These are phyloP conservation scores for Chouioia cunea DNA, from an alignment of 2,888 invertebrate species.

Conservation along the genomic window DNA sequence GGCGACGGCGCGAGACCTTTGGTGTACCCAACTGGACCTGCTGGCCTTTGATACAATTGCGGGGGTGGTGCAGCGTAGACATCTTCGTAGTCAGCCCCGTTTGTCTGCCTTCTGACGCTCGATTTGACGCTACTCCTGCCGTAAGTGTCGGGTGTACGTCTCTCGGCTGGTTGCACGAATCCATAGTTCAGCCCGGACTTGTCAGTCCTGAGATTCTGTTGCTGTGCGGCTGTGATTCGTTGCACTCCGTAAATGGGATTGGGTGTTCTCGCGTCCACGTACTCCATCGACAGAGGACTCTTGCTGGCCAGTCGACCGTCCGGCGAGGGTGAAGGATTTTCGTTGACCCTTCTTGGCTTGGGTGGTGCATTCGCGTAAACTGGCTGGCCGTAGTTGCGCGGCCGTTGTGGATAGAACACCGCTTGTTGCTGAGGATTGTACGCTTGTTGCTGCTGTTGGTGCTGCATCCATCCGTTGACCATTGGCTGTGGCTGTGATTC, in stretches of 20 bases:
- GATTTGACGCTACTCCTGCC: conserved; percentile 70
- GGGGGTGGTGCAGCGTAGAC: conserved; percentile 71
- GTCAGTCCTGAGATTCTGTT: conserved; percentile 61
- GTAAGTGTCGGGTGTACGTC: conserved; percentile 87
- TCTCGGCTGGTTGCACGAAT: conserved; percentile 71
- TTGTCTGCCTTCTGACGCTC: conserved; percentile 59
- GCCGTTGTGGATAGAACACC: conserved; percentile 51
- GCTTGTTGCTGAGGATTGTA: conserved; percentile 47
- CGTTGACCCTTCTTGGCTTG: conserved; percentile 85
- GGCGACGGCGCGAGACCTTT: conserved; percentile 58
- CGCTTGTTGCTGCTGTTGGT: conserved; percentile 52
- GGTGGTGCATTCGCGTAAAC: conserved; percentile 92
- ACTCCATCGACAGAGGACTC: conserved; percentile 55
- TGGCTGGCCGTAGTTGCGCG: conserved; percentile 74
- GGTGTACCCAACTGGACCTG: conserved; percentile 58
- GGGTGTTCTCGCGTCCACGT: conserved; percentile 39
- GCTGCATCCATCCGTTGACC: conserved; percentile 60
- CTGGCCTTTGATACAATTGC: conserved; percentile 62
- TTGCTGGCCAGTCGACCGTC: conserved; percentile 57
- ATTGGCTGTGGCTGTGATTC: conserved; percentile 52
- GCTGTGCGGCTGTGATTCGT: conserved; percentile 65
- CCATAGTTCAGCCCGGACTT: conserved; percentile 66
- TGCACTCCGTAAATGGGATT: conserved; percentile 58
- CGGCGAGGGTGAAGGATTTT: conserved; percentile 70
- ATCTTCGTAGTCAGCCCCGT: conserved; percentile 80